phyloP scores from a whole-genome alignment of 2,797 vertebrate species.

The Periparus ater region DNA sequence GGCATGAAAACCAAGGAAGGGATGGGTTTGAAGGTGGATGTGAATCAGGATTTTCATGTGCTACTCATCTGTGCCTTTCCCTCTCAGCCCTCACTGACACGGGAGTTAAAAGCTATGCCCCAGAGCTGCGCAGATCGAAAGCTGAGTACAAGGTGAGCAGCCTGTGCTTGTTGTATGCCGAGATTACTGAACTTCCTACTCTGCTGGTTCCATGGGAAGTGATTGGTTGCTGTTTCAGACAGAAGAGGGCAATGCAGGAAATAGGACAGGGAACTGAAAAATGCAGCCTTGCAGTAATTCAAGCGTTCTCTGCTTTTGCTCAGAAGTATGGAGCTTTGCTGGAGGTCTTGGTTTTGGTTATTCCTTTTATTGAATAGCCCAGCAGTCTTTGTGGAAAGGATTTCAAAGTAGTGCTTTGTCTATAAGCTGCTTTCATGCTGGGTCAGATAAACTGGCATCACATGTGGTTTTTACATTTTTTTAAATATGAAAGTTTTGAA shows the following conservation, averaged over 20 bases:
- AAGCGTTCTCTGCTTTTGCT: neutral
- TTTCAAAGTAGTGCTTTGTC: neutral
- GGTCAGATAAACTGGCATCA: neutral
- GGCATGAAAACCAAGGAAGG: neutral
- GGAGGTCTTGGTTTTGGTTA: neutral
- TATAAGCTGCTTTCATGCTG: neutral
- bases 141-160: conserved; percentile 88
- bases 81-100: conserved; percentile 81
- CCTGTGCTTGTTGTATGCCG: neutral
- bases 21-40: neutral
- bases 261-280: neutral
- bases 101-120: conserved; percentile 82
- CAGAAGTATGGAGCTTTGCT: neutral
- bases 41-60: neutral
- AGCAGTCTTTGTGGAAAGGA: neutral
- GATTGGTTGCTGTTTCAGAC: neutral
- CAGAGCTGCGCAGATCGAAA: conserved; percentile 88
- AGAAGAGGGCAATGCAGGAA: neutral
- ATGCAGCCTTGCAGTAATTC: neutral
- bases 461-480: neutral
- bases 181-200: neutral
- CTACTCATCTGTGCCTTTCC: neutral
- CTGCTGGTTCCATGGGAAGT: neutral
- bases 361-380: neutral
- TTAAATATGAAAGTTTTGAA: neutral